Conservation (phyloP, 2,888 invertebrate species). For the Nipponacmea schrenckii region DNA sequence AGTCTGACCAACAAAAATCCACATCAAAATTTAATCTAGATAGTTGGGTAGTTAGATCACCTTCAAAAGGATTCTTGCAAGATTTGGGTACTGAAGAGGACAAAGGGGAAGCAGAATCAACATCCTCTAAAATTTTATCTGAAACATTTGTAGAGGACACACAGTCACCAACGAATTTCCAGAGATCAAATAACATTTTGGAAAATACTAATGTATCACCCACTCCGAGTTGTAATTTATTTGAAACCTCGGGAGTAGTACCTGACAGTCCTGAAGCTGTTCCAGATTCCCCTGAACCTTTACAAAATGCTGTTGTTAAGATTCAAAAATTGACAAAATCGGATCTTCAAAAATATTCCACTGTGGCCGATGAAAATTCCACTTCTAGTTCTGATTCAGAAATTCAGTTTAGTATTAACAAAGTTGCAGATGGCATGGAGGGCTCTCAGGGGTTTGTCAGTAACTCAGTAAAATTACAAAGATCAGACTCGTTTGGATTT, state of each 20-base stretch:
- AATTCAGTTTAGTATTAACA: too few species aligned
- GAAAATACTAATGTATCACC: not conserved
- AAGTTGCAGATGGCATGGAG: not conserved
- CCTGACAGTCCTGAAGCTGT: not conserved
- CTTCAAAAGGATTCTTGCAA: slow-evolving; percentile 21
- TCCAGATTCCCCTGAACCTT: not conserved
- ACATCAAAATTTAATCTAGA: slow-evolving; percentile 35
- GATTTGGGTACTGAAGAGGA: not conserved
- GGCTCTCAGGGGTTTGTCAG: not conserved
- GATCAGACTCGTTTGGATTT: not conserved
- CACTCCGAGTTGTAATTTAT: not conserved
- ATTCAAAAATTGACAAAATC: not conserved
- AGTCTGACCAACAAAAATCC: slow-evolving; percentile 32
- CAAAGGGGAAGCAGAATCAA: not conserved
- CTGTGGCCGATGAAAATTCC: not conserved
- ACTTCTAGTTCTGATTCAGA: not conserved
- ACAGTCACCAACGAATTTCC: slow-evolving; percentile 49
- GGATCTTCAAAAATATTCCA: not conserved
- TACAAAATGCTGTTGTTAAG: not conserved
- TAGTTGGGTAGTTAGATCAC: slow-evolving; percentile 45
- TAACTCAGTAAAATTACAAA: not conserved
- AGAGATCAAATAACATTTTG: not conserved
- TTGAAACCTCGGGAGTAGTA: not conserved
- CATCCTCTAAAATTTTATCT: slow-evolving; percentile 15
- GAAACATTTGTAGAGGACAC: slow-evolving; percentile 54